These are phyloP conservation scores for Pollenia angustigena DNA, from an alignment of 2,888 invertebrate species.

Conservation along the genomic window DNA sequence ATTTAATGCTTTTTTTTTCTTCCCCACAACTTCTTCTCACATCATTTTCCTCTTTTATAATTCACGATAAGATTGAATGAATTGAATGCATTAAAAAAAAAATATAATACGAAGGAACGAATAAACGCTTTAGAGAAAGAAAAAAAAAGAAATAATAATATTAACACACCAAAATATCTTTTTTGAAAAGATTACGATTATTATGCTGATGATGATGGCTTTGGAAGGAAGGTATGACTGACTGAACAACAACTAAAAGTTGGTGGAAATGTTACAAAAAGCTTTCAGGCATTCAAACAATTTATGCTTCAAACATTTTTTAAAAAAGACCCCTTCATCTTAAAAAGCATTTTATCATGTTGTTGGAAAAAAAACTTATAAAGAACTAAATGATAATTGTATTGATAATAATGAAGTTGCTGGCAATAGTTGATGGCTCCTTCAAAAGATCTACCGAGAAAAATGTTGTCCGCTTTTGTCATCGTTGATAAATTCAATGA, in stretches of 20 bases:
- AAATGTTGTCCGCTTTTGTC: slow-evolving; percentile 67
- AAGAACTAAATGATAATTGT: not conserved
- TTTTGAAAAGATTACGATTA: slow-evolving; percentile 56
- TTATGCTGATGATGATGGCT: slow-evolving; percentile 38
- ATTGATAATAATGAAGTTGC: slow-evolving; percentile 49
- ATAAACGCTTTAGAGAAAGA: slow-evolving; percentile 42
- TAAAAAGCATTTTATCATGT: slow-evolving; percentile 36
- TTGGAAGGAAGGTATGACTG: not conserved
- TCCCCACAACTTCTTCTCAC: not conserved
- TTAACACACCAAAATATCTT: slow-evolving; percentile 54
- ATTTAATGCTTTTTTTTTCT: slow-evolving; percentile 71
- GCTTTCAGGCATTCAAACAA: slow-evolving; percentile 61
- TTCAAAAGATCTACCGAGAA: slow-evolving; percentile 47
- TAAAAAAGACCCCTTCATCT: not conserved
- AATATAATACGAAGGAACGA: slow-evolving; percentile 25
- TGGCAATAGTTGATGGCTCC: slow-evolving; percentile 47
- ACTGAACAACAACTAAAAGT: not conserved
- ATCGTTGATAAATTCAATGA: slow-evolving; percentile 71
- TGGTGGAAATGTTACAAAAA: slow-evolving; percentile 34
- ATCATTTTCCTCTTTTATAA: slow-evolving; percentile 69
- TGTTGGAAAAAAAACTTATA: not conserved
- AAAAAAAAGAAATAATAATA: slow-evolving; percentile 57
- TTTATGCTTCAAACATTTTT: slow-evolving; percentile 28
- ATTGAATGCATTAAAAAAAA: slow-evolving; percentile 52
- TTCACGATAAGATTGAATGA: slow-evolving; percentile 69